Evolutionary conservation across 1,140 invertebrate species (phyloP), one percentile per base, ranked within the genome.

Genomic region (Drosophila novamexicana): DNA sequence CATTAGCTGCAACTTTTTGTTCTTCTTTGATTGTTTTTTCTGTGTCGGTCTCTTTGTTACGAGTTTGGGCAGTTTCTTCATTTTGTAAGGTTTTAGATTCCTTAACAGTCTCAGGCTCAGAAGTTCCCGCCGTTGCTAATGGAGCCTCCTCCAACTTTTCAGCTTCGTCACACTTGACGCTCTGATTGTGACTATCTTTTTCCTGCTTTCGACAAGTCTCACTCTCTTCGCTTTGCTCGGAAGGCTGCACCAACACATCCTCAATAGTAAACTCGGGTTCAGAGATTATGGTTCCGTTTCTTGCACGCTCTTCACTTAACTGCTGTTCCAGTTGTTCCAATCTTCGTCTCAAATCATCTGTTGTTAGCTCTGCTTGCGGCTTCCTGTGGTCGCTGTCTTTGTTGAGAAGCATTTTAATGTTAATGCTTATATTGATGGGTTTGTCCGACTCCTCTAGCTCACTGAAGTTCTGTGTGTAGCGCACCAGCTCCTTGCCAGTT

Each of bases 401-500:
- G 56, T 90, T 91, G 12, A 91, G 53, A 36, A 82, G 37, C 90
- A 91, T 91, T 69, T 91, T 90, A 8, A 91, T 91, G 57, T 91
- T 91, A 18, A 91, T 91, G 67, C 90, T 91, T 2, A 91, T 91
- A 52, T 91, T 91, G 7, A 91, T 90, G 37, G 90, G 90, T 34
- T 91, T 91, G 14, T 85, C 90, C 6, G 68, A 47, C 10, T 91
- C 90, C 50, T 85, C 86, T 16, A 91, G 36, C 45, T 91, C 90
- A 7, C 77, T 75, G 54, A 85, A 57, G 59, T 88, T 88, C 7
- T 90, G 81, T 0, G 81, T 80, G 29, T 91, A 91, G 1, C 90
- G 66, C 5, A 91, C 90, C 6, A 91, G 81, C 40, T 91, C 90
- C 40, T 89, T 91, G 53, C 90, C 86, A 6, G 86, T 83, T 36